Base-by-base conservation (phyloP, 2,888 invertebrate species). In the Empis stercorea region DNA sequence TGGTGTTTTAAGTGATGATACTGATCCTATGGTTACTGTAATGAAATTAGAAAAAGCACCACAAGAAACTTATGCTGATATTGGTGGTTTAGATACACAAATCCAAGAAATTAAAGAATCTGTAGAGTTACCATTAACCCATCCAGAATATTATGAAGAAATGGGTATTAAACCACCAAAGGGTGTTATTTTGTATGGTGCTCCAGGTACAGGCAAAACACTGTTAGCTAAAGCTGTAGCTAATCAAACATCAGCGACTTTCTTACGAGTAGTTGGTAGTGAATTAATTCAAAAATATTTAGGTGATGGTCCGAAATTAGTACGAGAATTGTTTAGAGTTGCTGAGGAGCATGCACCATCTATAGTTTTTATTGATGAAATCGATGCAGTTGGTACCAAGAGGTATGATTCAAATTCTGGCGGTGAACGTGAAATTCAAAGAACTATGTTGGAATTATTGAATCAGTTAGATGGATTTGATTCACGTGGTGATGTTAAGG, bases 131-230 rank as follows among this genome's bases (percentile, higher is more conserved):
- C 99, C 99, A 0, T 72, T 99, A 15, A 99, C 99, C 13, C 99
- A 99, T 74, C 99, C 99, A 1, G 99, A 99, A 69, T 97, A 97
- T 71, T 99, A 99, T 66, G 97, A 99, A 70, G 99, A 99, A 73
- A 99, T 99, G 97, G 99, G 99, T 48, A 99, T 99, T 58, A 94
- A 95, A 64, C 97, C 99, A 13, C 99, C 99, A 0, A 99, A 99
- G 66, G 99, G 99, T 56, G 97, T 99, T 1, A 99, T 99, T 61
- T 74, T 99, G 34, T 99, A 99, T 70, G 99, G 97, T 0, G 87
- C 88, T 15, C 99, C 99, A 1, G 99, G 99, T 40, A 99, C 97
- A 15, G 99, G 97, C 44, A 99, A 99, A 72, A 99, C 99, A 0
- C 73, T 99, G 37, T 72, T 99, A 47, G 99, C 99, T 10, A 99